A percentile compares a stretch with the other conserved stretches of the same genome.
phyloP scores from a whole-genome alignment of 2,888 invertebrate genomes.

The Hyles lineata region DNA sequence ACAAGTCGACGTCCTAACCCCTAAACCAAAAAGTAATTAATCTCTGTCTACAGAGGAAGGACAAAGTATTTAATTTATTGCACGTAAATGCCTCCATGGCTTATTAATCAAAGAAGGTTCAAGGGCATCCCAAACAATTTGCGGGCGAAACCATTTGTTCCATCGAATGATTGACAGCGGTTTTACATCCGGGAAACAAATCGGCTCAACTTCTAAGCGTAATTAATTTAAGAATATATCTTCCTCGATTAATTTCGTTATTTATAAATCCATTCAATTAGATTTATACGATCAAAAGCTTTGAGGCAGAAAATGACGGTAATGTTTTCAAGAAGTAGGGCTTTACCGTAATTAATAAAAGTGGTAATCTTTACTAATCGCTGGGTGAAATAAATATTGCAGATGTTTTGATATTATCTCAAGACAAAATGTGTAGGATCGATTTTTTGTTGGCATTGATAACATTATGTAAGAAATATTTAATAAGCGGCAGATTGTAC shows the following conservation, averaged over 20 bases:
- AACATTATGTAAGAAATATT: too few species aligned
- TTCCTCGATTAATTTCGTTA: neutral
- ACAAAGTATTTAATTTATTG: conserved; percentile 6
- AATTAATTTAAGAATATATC: neutral
- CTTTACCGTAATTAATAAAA: too few species aligned
- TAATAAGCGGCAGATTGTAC: too few species aligned
- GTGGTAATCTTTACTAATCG: too few species aligned
- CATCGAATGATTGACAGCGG: conserved; percentile 19
- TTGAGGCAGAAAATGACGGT: too few species aligned
- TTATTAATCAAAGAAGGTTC: conserved; percentile 16
- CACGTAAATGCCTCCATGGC: neutral
- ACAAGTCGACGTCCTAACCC: neutral
- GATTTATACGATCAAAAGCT: too few species aligned
- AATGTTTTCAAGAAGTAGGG: too few species aligned
- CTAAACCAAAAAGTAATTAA: conserved; percentile 7
- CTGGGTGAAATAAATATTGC: too few species aligned
- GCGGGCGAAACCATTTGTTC: neutral
- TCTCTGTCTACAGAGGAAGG: neutral
- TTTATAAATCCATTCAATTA: too few species aligned
- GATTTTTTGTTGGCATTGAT: too few species aligned
- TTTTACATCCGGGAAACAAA: conserved; percentile 6
- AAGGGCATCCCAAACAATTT: conserved; percentile 17
- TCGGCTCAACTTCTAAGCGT: neutral
- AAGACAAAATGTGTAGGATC: too few species aligned
- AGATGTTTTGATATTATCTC: too few species aligned